Percentiles rank a stretch among this genome's conserved stretches.
Evolutionary conservation across 2,888 invertebrate species (phyloP).

Genomic region (Ornithoptera priamus): DNA sequence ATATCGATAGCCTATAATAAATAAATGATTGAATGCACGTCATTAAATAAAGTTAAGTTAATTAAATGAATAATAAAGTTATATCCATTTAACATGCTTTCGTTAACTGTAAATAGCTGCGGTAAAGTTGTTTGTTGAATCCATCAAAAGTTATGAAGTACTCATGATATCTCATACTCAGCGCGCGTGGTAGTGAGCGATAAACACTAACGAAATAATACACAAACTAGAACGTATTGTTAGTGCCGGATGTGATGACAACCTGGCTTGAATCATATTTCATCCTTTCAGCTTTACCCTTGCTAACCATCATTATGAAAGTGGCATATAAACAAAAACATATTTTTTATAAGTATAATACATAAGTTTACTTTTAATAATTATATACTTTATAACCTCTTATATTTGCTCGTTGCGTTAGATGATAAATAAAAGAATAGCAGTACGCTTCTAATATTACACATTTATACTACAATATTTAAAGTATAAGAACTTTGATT

Average conservation of each 20-base stretch:
- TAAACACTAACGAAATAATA: conserved; percentile 17
- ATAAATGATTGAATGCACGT: neutral
- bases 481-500: no score
- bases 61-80: neutral
- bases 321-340: neutral
- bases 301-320: neutral
- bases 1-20: neutral
- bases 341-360: no score
- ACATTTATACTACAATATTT: no score
- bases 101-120: neutral
- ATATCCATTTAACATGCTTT: neutral
- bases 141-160: conserved; percentile 3
- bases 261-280: conserved; percentile 2
- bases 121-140: conserved; percentile 4
- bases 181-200: conserved; percentile 10
- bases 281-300: neutral
- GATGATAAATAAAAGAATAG: no score
- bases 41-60: neutral
- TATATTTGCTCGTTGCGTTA: no score
- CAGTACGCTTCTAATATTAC: no score
- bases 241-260: conserved; percentile 14
- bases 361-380: no score
- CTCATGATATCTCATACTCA: neutral
- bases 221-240: conserved; percentile 21
- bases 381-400: no score